Percentiles rank a stretch among this genome's conserved stretches.
These are phyloP conservation scores for Mastomys natalensis DNA, from an alignment of 2,113 vertebrate species.

Conservation along the genomic window DNA sequence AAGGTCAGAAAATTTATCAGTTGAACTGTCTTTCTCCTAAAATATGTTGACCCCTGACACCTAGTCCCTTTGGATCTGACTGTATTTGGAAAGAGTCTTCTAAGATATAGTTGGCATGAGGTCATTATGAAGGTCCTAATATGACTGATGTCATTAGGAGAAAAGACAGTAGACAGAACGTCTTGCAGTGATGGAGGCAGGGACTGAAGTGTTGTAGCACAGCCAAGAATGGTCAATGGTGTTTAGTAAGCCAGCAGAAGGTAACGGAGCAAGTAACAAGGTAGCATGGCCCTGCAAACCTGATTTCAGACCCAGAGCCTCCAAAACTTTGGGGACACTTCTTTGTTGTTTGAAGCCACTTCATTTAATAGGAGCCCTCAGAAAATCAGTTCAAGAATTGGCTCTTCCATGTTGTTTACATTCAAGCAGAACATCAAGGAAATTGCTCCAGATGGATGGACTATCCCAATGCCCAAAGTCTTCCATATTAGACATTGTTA, in stretches of 20 bases:
- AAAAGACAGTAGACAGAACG: background rate
- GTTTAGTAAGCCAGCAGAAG: background rate
- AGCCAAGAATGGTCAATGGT: background rate
- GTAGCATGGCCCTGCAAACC: fast-evolving
- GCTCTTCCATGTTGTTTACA: background rate
- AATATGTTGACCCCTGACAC: background rate
- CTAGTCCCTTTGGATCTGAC: background rate
- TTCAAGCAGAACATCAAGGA: background rate
- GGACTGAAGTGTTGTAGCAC: no score
- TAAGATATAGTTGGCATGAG: background rate
- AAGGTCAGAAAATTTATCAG: background rate
- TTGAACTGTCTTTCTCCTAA: background rate
- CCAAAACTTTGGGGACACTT: background rate
- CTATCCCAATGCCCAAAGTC: background rate
- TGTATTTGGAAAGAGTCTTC: slow-evolving; percentile 34
- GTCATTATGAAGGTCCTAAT: background rate
- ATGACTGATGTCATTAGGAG: background rate
- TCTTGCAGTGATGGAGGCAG: background rate
- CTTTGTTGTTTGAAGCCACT: background rate
- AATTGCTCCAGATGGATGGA: background rate
- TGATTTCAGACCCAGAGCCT: background rate
- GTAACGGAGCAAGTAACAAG: background rate
- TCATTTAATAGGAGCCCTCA: background rate
- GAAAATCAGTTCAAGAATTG: background rate
- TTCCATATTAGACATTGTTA: background rate